Base-by-base conservation (phyloP, 2,888 invertebrate genomes). In the Lepidocyrtinus sp. region DNA sequence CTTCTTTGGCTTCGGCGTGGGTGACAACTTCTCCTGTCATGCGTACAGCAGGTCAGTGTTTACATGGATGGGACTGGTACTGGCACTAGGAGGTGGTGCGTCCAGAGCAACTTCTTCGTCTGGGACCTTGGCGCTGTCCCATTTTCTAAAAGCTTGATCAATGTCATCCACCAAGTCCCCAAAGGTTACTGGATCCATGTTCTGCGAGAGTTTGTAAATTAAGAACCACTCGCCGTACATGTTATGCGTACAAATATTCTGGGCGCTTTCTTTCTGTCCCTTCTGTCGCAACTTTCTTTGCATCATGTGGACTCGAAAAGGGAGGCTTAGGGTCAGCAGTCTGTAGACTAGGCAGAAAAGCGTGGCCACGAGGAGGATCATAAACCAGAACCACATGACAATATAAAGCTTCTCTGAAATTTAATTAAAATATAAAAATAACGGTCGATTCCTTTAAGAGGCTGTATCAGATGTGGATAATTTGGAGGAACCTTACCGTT, bases 171-270 rank as follows among this genome's bases (percentile, higher is more conserved):
- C 36, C 19, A 84, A 26, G 12, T 84, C 82, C 0, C 82, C 83
- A 27, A 80, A 83, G 1, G 74, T 73, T 2, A 83, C 76, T 1
- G 82, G 17, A 25, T 84, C 81, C 84, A 84, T 83, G 59, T 83
- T 84, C 27, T 83, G 83, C 22, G 77, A 19, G 3, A 84, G 65
- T 36, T 84, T 83, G 68, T 84, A 82, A 19, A 84, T 50, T 0
- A 83, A 69, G 68, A 84, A 83, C 84, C 84, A 84, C 21, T 84
- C 83, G 3, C 83, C 84, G 19, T 83, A 82, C 12, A 70, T 75
- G 26, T 67, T 71, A 24, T 73, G 27, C 9, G 9, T 25, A 22
- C 68, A 62, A 46, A 84, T 64, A 15, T 59, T 26, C n/a, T 68
- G 62, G 7, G 65, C 71, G 24, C 73, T 78, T 21, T 78, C 75